A percentile compares a stretch with the other conserved stretches of the same genome.
phyloP scores from a whole-genome alignment of 2,888 invertebrate genomes.

The Ditula angustiorana region DNA sequence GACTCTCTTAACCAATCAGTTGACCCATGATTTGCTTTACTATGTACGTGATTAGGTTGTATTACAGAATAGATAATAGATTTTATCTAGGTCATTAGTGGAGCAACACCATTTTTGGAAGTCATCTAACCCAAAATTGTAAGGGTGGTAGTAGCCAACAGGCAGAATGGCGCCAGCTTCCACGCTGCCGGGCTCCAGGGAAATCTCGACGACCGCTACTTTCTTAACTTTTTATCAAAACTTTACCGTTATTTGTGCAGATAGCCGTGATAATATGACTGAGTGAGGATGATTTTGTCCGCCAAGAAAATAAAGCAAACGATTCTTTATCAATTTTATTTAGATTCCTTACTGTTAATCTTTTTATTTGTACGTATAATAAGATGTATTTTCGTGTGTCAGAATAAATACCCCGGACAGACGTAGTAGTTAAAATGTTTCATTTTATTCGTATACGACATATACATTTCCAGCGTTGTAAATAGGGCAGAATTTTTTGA shows the following conservation, averaged over 20 bases:
- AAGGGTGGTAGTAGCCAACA: not conserved
- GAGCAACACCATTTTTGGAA: no score
- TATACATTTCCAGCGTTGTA: not conserved
- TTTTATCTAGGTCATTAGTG: no score
- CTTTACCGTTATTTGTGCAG: not conserved
- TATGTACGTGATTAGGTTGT: no score
- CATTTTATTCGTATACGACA: not conserved
- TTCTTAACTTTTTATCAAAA: constrained; percentile 11
- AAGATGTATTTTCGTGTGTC: not conserved
- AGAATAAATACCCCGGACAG: not conserved
- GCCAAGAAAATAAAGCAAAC: not conserved
- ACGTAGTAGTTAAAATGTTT: not conserved
- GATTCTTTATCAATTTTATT: not conserved
- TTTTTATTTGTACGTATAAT: no score
- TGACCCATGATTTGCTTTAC: no score
- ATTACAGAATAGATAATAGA: no score
- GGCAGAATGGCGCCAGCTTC: not conserved
- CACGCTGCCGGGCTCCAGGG: not conserved
- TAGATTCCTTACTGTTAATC: not conserved
- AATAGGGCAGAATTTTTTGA: not conserved
- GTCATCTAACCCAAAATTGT: not conserved
- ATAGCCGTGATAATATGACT: not conserved
- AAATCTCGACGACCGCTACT: not conserved
- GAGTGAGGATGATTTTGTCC: not conserved
- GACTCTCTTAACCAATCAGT: no score